Evolutionary conservation across 2,797 vertebrate species (phyloP).

Genomic region (Sebastes diaconus): DNA sequence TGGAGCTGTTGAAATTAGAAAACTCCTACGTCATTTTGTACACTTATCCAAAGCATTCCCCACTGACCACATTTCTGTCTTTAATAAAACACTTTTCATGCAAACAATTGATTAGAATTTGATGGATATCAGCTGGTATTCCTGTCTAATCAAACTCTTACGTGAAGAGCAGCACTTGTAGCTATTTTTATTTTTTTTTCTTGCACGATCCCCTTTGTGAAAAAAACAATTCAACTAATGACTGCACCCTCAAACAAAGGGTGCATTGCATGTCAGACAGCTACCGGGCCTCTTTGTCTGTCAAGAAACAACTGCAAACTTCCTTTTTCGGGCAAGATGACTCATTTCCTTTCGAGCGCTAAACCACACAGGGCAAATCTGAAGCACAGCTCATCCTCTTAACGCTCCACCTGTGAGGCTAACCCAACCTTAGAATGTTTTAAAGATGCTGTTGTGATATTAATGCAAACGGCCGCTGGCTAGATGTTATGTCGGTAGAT

Average conservation of each 20-base stretch:
- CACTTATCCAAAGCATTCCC: background rate
- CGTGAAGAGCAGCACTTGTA: background rate
- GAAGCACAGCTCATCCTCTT: background rate
- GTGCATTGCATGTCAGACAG: background rate
- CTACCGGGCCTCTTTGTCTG: background rate
- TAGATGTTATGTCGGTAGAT: background rate
- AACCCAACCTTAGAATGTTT: background rate
- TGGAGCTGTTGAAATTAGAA: too few species aligned
- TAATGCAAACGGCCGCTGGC: background rate
- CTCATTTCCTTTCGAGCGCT: conserved; percentile 56
- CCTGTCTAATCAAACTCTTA: background rate
- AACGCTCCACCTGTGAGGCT: background rate
- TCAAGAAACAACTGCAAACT: conserved; percentile 50
- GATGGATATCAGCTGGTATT: background rate
- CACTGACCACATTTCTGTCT: too few species aligned
- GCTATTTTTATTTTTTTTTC: background rate
- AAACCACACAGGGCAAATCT: conserved; percentile 30
- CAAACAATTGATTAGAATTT: background rate
- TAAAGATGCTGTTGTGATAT: background rate
- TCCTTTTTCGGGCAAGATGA: conserved; percentile 60
- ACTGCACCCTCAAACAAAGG: background rate
- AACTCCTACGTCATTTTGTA: background rate
- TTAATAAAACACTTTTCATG: too few species aligned
- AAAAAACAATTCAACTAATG: background rate
- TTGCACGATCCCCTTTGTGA: background rate